Conservation (phyloP, 2,113 vertebrate species). For the Pandion haliaetus region DNA sequence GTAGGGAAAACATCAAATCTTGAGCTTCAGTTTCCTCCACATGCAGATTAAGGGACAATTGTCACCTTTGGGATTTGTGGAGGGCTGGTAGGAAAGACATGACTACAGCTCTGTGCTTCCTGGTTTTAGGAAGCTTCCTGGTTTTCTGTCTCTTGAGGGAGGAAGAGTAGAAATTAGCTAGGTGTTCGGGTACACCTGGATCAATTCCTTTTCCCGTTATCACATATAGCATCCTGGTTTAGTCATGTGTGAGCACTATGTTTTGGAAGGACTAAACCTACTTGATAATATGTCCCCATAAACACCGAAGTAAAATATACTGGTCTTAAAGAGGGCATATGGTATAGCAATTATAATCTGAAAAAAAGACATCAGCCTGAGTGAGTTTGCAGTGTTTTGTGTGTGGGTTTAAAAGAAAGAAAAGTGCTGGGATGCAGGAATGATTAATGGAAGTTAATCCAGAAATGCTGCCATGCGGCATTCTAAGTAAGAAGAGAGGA, state of each 20-base stretch:
- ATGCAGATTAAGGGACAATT: background rate
- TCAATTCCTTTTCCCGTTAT: background rate
- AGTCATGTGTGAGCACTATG: background rate
- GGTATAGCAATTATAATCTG: background rate
- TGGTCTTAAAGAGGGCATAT: background rate
- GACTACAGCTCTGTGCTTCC: background rate
- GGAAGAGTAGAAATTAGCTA: background rate
- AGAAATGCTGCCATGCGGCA: background rate
- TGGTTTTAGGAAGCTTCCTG: background rate
- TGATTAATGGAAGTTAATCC: constrained; percentile 36
- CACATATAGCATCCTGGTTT: background rate
- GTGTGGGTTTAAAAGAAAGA: background rate
- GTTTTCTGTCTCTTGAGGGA: background rate
- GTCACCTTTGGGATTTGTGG: background rate
- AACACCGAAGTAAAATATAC: background rate
- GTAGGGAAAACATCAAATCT: background rate
- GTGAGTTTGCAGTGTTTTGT: background rate
- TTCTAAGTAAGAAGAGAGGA: background rate
- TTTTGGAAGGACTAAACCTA: background rate
- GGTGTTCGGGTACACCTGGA: background rate
- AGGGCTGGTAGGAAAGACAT: background rate
- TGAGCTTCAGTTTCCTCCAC: background rate
- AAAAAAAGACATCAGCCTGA: background rate
- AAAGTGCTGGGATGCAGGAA: background rate
- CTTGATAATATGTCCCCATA: background rate